phyloP scores from a whole-genome alignment of 2,113 vertebrate genomes.

The Hyaena hyaena region DNA sequence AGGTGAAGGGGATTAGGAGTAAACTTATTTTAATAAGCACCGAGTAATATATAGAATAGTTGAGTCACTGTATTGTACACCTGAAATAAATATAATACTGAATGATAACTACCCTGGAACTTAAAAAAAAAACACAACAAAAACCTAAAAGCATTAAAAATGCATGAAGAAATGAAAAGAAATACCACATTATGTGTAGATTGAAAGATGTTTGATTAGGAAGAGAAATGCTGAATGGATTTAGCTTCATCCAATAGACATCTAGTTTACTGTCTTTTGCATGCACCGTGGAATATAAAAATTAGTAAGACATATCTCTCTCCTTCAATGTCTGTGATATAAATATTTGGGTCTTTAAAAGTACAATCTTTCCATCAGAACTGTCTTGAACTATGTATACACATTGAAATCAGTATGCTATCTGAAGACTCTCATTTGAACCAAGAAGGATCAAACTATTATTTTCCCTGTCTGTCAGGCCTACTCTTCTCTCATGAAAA shows the following conservation, averaged over 20 bases:
- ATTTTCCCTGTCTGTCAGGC: not conserved
- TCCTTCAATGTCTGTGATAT: not conserved
- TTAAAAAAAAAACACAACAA: not conserved
- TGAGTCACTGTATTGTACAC: not conserved
- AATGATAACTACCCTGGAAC: not conserved
- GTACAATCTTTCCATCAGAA: not conserved
- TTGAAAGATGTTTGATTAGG: not conserved
- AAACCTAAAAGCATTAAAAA: not conserved
- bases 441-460: not conserved
- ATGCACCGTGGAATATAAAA: not conserved
- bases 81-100: not conserved
- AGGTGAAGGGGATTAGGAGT: not conserved
- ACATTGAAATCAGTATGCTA: constrained; percentile 5
- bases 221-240: not conserved
- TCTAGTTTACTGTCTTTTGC: not conserved
- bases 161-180: not conserved
- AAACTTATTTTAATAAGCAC: not conserved
- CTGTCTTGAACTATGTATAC: not conserved
- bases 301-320: not conserved
- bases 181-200: not conserved
- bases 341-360: not conserved
- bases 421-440: not conserved
- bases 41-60: not conserved
- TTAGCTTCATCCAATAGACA: not conserved
- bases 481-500: not conserved